Evolutionary conservation across 2,888 invertebrate species (phyloP), one percentile per base, ranked within the genome.

Genomic region (Tromatobia lineatoria): DNA sequence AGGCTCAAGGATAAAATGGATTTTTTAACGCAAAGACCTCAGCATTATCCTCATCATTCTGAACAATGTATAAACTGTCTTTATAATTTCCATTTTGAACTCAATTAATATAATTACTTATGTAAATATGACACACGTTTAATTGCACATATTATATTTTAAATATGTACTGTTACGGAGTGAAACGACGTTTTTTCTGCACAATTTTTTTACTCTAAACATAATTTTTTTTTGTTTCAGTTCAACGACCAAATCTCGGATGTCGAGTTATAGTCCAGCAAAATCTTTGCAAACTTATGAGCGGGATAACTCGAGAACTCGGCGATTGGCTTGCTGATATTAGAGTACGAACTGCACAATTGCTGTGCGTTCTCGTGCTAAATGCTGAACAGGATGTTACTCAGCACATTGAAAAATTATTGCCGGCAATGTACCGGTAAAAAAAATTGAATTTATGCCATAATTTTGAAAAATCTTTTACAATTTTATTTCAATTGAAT

Each of bases 211-310:
- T 75, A 45, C 77, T 38, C 42, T 59, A 70, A 38, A 25, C 20
- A 10, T 47, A 66, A 69, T 74, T 2, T 74, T 29, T 57, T 78
- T 85, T 73, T 66, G 75, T 92, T 91, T 38, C 89, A 96, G 96
- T 97, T 13, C 94, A 94, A 81, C 95, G 98, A n/a, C 98, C 98
- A 0, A 97, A 97, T 90, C 94, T 98, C 23, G 98, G 98, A 0
- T 99, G 99, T 91, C 95, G 98, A 10, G 95, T 95, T 2, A 94
- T 99, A 69, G 97, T 97, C 0, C 96, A 97, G 90, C 95, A 96
- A 80, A 96, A 98, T 90, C 95, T 97, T 85, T 95, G 96, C 73
- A 97, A 96, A 94, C 95, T 98, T 85, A 94, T 97, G 13, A 96
- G 96, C 25, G 97, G 96, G 52, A 95, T 98, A 87, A 94, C 95